Evolutionary conservation across 2,888 invertebrate genomes (phyloP).

Genomic region (Hedya salicella): DNA sequence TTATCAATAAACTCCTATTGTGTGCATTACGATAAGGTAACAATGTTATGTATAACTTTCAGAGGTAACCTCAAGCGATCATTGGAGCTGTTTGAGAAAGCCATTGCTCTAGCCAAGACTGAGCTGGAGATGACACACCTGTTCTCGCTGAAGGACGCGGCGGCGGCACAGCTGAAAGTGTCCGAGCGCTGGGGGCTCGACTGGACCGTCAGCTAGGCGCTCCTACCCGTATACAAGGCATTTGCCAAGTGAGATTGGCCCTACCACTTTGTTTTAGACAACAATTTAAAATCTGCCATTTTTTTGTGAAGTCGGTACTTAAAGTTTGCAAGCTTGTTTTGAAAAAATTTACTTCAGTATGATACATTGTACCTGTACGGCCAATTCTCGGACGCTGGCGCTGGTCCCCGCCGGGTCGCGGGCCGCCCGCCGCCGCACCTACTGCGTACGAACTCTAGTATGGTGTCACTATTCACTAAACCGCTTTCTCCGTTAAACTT

Average conservation of each 20-base stretch:
- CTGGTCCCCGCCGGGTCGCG: background rate
- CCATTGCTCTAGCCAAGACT: conserved; percentile 93
- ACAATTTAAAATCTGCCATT: conserved; percentile 27
- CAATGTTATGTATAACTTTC: conserved; percentile 59
- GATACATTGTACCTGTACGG: conserved; percentile 19
- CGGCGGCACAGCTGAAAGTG: conserved; percentile 94
- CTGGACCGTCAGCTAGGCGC: conserved; percentile 80
- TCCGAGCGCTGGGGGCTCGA: conserved; percentile 90
- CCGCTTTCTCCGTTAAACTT: conserved; percentile 46
- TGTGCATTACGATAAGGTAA: background rate
- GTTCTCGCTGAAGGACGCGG: conserved; percentile 95
- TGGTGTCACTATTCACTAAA: conserved; percentile 47
- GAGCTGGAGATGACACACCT: conserved; percentile 96
- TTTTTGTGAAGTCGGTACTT: conserved; percentile 41
- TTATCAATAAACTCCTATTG: background rate
- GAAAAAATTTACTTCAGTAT: conserved; percentile 26
- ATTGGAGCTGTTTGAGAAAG: conserved; percentile 94
- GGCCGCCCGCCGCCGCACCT: conserved; percentile 16
- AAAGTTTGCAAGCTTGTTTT: conserved; percentile 39
- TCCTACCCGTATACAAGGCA: conserved; percentile 31
- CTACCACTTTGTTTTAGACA: conserved; percentile 38
- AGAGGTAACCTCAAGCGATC: conserved; percentile 94
- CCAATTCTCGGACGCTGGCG: conserved; percentile 7
- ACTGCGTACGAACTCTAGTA: conserved; percentile 1
- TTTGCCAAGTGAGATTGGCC: conserved; percentile 44